phyloP scores from a whole-genome alignment of 2,888 invertebrate species.

The Arenicola marina region DNA sequence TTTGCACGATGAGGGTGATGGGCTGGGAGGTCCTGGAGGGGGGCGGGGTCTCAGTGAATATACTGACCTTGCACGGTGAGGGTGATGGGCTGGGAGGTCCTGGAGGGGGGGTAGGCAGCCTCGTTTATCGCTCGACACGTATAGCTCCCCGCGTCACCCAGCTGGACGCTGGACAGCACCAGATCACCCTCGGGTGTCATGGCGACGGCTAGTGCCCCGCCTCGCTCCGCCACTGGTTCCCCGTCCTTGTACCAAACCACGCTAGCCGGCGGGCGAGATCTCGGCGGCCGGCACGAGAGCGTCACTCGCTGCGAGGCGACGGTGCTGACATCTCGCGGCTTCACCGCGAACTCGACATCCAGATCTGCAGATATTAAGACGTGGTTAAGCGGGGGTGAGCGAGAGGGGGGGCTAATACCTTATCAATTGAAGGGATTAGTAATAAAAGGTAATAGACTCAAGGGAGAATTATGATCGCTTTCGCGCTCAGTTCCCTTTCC shows the following conservation, averaged over 20 bases:
- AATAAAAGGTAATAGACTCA: too few species aligned
- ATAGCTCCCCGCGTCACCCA: conserved; percentile 48
- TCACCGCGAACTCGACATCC: conserved; percentile 37
- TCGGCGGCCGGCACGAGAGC: conserved; percentile 53
- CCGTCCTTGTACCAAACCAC: conserved; percentile 56
- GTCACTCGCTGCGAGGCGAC: conserved; percentile 46
- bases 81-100: conserved; percentile 42
- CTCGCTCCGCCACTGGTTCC: conserved; percentile 33
- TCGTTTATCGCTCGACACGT: conserved; percentile 50
- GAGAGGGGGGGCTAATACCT: background rate
- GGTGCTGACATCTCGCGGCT: conserved; percentile 39
- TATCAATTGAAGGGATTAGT: too few species aligned
- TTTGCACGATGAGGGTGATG: too few species aligned
- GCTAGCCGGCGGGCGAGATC: conserved; percentile 49
- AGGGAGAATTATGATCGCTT: too few species aligned
- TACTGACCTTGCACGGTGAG: too few species aligned
- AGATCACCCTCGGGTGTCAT: conserved; percentile 38
- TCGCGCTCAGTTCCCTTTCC: too few species aligned
- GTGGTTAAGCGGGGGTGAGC: too few species aligned
- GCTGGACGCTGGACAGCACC: conserved; percentile 41
- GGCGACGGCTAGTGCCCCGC: conserved; percentile 26
- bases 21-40: too few species aligned
- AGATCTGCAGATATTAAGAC: conserved; percentile 40
- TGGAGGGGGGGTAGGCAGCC: conserved; percentile 39
- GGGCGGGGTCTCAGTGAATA: too few species aligned